Base-by-base conservation (phyloP, 2,888 invertebrate genomes). In the Eurytoma adleriae region DNA sequence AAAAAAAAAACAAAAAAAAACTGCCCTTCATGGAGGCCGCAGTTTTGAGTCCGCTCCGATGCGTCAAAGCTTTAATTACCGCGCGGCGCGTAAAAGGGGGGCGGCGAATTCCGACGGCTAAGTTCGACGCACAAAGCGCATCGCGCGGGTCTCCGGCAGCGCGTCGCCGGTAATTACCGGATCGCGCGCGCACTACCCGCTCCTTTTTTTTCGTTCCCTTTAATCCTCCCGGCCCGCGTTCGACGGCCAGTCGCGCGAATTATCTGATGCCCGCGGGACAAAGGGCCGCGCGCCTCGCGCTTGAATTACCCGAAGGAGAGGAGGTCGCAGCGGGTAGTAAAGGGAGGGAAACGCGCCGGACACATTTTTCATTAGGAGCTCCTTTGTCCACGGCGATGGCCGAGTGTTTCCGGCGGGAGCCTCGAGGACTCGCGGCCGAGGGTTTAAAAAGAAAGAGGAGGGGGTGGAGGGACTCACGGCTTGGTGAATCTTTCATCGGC, bases 231-330 rank as follows among this genome's bases (percentile, higher is more conserved):
- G 27, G 3, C 40, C 0, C 40, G 7, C 40, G 40, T 40, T 40
- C 40, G 40, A 40, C 40, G 40, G 20, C 3, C n/a, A 10, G 40
- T 5, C 64, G 57, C 61, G 18, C 61, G 73, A 83, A 83, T 86
- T 87, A 88, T 88, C 86, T 85, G 86, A 86, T 87, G 83, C 82
- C 84, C 83, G 85, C 40, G 84, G 86, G 87, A 88, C 87, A 88
- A 88, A 86, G 86, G 7, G 85, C 83, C 80, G 78, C 78, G 84
- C 83, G 85, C 85, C 84, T 78, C 84, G 83, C 83, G 80, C 83
- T 84, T 84, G 84, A 54, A 54, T 66, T 50, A 13, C 24, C n/a
- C 10, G 54, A 61, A 18, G 24, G 56, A 54, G 27, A 24, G n/a
- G 83, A 84, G 54, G 72, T 83, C 84, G 84, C 86, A 87, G 69